A percentile compares a stretch with the other conserved stretches of the same genome.
phyloP scores from a whole-genome alignment of 2,888 invertebrate species.

The Epiperipatus broadwayi region DNA sequence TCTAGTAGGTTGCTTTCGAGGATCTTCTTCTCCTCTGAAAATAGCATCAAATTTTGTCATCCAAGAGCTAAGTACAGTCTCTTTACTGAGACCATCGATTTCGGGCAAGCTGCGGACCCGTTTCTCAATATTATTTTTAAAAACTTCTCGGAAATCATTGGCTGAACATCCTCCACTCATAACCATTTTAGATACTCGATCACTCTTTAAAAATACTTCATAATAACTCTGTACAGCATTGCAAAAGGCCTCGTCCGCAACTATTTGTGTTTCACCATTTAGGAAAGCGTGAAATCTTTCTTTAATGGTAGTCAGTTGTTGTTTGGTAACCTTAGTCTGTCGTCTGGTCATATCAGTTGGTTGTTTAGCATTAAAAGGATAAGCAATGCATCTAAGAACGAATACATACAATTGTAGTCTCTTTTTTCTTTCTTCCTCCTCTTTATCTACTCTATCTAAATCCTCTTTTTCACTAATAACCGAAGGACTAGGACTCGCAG shows the following conservation, averaged over 20 bases:
- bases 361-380: slow-evolving; percentile 98
- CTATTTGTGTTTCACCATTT: slow-evolving; percentile 93
- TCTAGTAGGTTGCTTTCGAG: slow-evolving; percentile 44
- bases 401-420: slow-evolving; percentile 93
- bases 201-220: slow-evolving; percentile 90
- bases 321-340: slow-evolving; percentile 85
- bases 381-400: slow-evolving; percentile 88
- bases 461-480: slow-evolving; percentile 25
- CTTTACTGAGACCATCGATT: slow-evolving; percentile 97
- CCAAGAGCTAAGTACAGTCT: slow-evolving; percentile 96
- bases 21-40: slow-evolving; percentile 41
- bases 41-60: slow-evolving; percentile 99
- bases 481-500: slow-evolving; percentile 30
- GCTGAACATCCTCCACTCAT: slow-evolving; percentile 93
- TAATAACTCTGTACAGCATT: slow-evolving; percentile 79
- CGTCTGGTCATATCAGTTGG: slow-evolving; percentile 92
- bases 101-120: slow-evolving; percentile 92
- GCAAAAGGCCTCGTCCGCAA: slow-evolving; percentile 94
- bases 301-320: slow-evolving; percentile 80
- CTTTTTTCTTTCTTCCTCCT: slow-evolving; percentile 86
- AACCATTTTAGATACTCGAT: slow-evolving; percentile 87
- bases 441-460: slow-evolving; percentile 70
- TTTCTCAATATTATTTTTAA: slow-evolving; percentile 94
- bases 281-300: slow-evolving; percentile 88
- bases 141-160: slow-evolving; percentile 95